phyloP scores from a whole-genome alignment of 1,140 invertebrate genomes.

The Sinella curviseta region DNA sequence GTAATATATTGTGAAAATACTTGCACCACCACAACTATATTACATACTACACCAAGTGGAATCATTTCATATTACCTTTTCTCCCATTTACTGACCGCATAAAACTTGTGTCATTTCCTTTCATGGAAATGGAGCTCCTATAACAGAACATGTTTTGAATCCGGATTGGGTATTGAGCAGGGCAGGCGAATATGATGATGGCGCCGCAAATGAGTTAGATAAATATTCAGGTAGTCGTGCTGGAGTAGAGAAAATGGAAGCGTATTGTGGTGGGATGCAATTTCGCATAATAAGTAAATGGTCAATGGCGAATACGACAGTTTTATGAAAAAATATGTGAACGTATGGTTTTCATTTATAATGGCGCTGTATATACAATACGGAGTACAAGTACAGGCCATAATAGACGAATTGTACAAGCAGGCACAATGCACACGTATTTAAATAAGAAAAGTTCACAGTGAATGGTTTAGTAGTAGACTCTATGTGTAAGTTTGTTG shows the following conservation, averaged over 20 bases:
- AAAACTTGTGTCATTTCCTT: slow-evolving; percentile 7
- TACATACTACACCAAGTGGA: neutral
- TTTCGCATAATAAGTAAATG: too few relatives aligned
- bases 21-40: neutral
- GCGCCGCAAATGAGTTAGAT: neutral
- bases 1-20: neutral
- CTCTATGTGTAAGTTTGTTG: too few relatives aligned
- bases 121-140: neutral
- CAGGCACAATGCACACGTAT: too few relatives aligned
- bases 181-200: neutral
- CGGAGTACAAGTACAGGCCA: too few relatives aligned
- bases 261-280: too few relatives aligned
- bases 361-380: too few relatives aligned
- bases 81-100: slow-evolving; percentile 9
- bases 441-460: too few relatives aligned
- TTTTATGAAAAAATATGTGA: too few relatives aligned
- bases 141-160: neutral
- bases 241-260: neutral
- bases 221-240: slow-evolving; percentile 13
- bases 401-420: too few relatives aligned
- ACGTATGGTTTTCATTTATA: too few relatives aligned
- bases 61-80: neutral
- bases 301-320: too few relatives aligned
- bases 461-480: too few relatives aligned
- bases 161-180: neutral